These are phyloP conservation scores for Meghimatium bilineatum DNA, from an alignment of 2,888 invertebrate species.

Conservation along the genomic window DNA sequence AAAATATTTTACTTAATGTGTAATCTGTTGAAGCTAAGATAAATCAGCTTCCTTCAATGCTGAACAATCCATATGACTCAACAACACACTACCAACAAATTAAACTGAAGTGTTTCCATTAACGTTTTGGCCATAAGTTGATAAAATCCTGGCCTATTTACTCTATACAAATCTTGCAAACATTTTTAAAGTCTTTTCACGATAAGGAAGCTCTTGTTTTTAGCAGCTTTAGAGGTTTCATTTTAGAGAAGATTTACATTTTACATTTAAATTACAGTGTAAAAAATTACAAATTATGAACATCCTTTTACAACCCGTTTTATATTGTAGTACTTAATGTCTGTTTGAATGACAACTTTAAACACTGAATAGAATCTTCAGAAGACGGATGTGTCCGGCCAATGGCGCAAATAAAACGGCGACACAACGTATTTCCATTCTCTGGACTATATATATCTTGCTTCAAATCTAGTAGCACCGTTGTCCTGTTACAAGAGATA, in stretches of 20 bases:
- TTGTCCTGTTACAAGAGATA: too few species aligned
- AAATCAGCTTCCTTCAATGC: neutral
- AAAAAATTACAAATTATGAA: too few species aligned
- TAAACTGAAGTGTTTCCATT: neutral
- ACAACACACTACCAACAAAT: neutral
- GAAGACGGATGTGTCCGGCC: too few species aligned
- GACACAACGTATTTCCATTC: too few species aligned
- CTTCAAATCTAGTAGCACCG: too few species aligned
- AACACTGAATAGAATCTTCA: too few species aligned
- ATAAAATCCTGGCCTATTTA: neutral
- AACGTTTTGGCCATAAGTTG: neutral
- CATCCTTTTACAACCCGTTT: too few species aligned
- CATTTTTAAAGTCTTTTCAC: neutral
- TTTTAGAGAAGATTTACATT: neutral
- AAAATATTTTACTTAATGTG: neutral
- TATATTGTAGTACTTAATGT: too few species aligned
- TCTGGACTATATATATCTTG: too few species aligned
- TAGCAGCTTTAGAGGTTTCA: neutral
- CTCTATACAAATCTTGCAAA: neutral
- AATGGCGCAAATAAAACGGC: too few species aligned
- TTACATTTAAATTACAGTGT: neutral
- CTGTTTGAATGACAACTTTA: too few species aligned
- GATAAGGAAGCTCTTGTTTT: neutral
- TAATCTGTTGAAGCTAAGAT: neutral
- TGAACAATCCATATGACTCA: neutral